Evolutionary conservation across 1,140 invertebrate species (phyloP), one percentile per base, ranked within the genome.

Genomic region (Spodoptera litura): DNA sequence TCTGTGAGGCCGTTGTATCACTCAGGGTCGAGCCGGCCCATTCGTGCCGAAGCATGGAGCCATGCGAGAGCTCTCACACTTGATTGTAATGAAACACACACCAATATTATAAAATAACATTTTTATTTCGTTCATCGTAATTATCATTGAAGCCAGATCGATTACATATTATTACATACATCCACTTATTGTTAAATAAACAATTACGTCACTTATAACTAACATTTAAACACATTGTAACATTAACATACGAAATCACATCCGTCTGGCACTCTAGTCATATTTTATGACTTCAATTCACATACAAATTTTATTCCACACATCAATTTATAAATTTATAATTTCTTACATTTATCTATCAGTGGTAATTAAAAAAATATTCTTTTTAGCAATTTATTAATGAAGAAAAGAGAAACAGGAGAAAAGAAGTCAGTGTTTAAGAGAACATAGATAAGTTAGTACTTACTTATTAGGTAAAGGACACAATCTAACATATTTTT

Each of bases 91-190:
- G 85, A 90, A 88, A 87, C 79, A 89, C 86, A 90, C 81, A 77
- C 8, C 51, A 49, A 44, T 90, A 91, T 86, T 91, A 86, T 91
- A 93, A 93, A 93, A 93, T 93, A 93, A 93, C 90, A 83, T 93
- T 90, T 89, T 91, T 78, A 88, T 89, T 92, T 92, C 83, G 83
- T 85, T 89, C 82, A 82, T 88, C 83, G 81, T 87, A 85, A 83
- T 87, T 80, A 72, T 84, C 86, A 87, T 85, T 85, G 86, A 93
- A 92, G 90, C 90, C 81, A 85, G 91, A 90, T 88, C 71, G 86
- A 83, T 78, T 89, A 88, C 87, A 88, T 87, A 73, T 81, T 87
- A 91, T 82, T 87, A 91, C 84, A 84, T 85, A 87, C 86, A 90
- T 81, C 76, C 81, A 88, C 84, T 88, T 89, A 90, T 27, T 27